A percentile compares a stretch with the other conserved stretches of the same genome.
Evolutionary conservation across 2,888 invertebrate species (phyloP).

Genomic region (Oscheius sp.): DNA sequence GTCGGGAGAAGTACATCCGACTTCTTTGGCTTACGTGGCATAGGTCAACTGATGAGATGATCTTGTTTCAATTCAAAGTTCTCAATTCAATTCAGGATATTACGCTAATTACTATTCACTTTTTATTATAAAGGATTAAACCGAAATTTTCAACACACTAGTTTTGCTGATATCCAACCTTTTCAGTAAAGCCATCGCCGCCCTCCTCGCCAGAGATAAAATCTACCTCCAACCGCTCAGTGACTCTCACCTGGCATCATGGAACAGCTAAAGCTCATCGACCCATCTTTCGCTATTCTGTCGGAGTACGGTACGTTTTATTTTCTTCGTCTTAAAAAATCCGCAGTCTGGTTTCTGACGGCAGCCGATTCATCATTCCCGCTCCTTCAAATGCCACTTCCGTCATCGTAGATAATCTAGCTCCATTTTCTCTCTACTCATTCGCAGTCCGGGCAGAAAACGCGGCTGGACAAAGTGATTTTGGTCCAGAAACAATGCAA

Average conservation of each 20-base stretch:
- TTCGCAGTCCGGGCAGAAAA: constrained; percentile 65
- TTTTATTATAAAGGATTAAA: too few species aligned
- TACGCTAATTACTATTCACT: too few species aligned
- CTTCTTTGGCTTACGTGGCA: too few species aligned
- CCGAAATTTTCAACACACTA: not conserved
- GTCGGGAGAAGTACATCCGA: too few species aligned
- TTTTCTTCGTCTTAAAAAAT: too few species aligned
- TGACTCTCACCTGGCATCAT: constrained; percentile 64
- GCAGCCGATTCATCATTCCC: constrained; percentile 49
- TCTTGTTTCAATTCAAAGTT: too few species aligned
- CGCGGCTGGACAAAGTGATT: constrained; percentile 63
- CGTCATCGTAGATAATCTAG: constrained; percentile 56
- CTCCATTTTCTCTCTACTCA: constrained; percentile 49
- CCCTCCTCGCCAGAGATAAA: constrained; percentile 65
- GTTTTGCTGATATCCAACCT: too few species aligned
- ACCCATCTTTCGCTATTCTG: constrained; percentile 36
- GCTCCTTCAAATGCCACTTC: constrained; percentile 59
- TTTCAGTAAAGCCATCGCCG: constrained; percentile 64
- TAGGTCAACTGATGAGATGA: too few species aligned
- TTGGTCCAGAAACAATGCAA: constrained; percentile 62
- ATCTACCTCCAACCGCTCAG: constrained; percentile 57
- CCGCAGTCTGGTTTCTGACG: constrained; percentile 20
- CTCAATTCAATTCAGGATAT: too few species aligned
- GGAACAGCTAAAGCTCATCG: constrained; percentile 58
- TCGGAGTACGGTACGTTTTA: constrained; percentile 27